Evolutionary conservation across 1,140 invertebrate genomes (phyloP).

Genomic region (Drosophila nigrodunni): DNA sequence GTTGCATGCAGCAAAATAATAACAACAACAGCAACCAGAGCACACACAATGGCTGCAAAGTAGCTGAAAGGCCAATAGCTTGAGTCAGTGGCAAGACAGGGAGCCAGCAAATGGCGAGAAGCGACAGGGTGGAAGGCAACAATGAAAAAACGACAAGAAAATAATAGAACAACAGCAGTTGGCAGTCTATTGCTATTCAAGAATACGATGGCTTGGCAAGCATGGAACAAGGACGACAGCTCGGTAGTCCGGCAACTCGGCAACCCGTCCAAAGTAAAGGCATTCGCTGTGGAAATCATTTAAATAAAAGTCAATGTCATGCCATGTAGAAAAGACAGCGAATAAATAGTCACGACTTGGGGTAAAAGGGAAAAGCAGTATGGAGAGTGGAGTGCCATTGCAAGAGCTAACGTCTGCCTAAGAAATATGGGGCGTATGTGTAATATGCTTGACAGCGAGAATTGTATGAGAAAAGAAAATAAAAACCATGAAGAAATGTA

Average conservation of each 20-base stretch:
- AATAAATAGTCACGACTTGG: constrained; percentile 67
- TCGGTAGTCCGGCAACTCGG: background rate
- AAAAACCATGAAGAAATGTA: constrained; percentile 32
- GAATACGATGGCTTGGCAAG: constrained; percentile 32
- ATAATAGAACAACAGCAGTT: constrained; percentile 42
- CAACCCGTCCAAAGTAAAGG: constrained; percentile 22
- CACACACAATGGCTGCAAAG: constrained; percentile 46
- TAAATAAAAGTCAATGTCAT: constrained; percentile 83
- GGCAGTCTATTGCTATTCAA: constrained; percentile 75
- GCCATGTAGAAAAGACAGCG: constrained; percentile 76
- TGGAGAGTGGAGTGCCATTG: background rate
- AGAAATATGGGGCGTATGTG: constrained; percentile 63
- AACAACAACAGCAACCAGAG: constrained; percentile 6
- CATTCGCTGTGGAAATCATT: constrained; percentile 73
- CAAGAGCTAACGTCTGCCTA: constrained; percentile 3
- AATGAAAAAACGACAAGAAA: constrained; percentile 7
- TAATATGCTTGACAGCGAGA: constrained; percentile 61
- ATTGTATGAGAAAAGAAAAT: constrained; percentile 35
- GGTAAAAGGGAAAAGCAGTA: background rate
- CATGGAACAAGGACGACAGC: background rate
- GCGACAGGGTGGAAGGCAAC: background rate
- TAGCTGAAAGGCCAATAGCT: constrained; percentile 12
- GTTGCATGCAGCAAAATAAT: constrained; percentile 71
- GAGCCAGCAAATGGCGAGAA: background rate
- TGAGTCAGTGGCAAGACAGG: constrained; percentile 19